Evolutionary conservation across 2,113 vertebrate species (phyloP).

Genomic region (Pipra filicauda): DNA sequence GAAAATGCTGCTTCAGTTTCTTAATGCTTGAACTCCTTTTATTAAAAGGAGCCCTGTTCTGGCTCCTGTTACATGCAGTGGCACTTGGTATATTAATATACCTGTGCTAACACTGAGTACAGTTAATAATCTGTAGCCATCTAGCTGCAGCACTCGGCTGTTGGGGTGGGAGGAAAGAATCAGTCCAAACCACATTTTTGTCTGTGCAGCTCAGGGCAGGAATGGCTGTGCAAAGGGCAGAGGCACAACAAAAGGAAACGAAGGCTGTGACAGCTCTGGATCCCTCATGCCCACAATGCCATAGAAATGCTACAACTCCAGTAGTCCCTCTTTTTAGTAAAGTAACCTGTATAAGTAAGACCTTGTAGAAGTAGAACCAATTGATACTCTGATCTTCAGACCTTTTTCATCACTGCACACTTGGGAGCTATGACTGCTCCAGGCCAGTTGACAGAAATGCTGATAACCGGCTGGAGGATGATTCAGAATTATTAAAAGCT

Average conservation of each 20-base stretch:
- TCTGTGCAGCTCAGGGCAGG: not conserved
- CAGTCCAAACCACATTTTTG: not conserved
- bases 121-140: not conserved
- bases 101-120: not conserved
- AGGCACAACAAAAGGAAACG: not conserved
- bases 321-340: not conserved
- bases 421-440: not conserved
- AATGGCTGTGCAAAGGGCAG: not conserved
- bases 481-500: conserved; percentile 31
- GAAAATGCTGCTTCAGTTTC: not conserved
- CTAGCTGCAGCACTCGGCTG: not conserved
- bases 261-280: not conserved
- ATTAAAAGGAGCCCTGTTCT: not conserved
- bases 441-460: not conserved
- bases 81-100: fast-evolving
- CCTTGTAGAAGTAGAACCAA: not conserved
- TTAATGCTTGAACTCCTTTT: not conserved
- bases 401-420: not conserved
- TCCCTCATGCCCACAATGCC: not conserved
- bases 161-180: not conserved
- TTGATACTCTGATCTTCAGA: not conserved
- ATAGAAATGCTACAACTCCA: not conserved
- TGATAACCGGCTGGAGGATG: not conserved
- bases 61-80: not conserved
- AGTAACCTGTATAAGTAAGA: not conserved